These are phyloP conservation scores for Arenaria interpres DNA, from an alignment of 2,113 vertebrate species.

Conservation along the genomic window DNA sequence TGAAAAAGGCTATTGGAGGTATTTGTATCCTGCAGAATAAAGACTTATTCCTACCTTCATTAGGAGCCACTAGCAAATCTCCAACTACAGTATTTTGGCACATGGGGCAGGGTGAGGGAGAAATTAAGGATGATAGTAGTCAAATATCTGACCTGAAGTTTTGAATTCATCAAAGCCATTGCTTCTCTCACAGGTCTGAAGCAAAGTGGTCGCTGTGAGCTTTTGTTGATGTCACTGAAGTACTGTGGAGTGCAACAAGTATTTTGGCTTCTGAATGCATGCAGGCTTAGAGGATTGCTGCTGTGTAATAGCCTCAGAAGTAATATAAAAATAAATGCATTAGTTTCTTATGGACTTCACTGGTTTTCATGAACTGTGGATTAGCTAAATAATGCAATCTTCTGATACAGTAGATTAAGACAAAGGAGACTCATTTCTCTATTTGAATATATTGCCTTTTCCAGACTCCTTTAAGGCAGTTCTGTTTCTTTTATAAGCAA, in stretches of 20 bases:
- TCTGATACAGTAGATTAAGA: not conserved
- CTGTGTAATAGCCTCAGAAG: not conserved
- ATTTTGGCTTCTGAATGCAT: not conserved
- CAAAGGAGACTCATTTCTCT: not conserved
- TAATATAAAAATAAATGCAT: not conserved
- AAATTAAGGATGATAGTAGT: not conserved
- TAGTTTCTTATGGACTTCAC: not conserved
- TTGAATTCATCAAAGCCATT: not conserved
- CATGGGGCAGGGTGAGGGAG: rapidly evolving
- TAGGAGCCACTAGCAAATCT: not conserved
- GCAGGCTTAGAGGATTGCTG: not conserved
- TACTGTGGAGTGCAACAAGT: not conserved
- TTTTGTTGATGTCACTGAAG: not conserved
- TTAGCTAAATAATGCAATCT: not conserved
- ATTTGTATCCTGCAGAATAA: not conserved
- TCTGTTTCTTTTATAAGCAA: not conserved
- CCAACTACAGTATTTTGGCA: not conserved
- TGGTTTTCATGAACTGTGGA: not conserved
- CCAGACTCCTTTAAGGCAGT: not conserved
- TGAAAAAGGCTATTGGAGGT: not conserved
- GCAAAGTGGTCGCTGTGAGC: not conserved
- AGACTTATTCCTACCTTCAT: not conserved
- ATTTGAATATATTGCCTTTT: slow-evolving; percentile 21
- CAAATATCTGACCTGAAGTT: not conserved
- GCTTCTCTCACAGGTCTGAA: not conserved